Conservation (phyloP, 1,140 invertebrate species). For the Palaemon carinicauda region DNA sequence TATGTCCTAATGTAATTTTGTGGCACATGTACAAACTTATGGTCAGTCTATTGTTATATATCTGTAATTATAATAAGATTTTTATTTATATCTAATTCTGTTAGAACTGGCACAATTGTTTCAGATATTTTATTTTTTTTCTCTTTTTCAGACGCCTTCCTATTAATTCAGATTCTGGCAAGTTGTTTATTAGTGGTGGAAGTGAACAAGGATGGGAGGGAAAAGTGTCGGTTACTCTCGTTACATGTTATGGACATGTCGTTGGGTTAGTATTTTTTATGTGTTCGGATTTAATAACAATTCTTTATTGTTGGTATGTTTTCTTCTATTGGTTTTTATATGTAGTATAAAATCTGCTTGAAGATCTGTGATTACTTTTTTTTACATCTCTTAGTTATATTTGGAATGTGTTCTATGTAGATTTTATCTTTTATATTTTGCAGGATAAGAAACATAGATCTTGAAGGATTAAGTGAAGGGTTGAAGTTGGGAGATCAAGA, state of each 20-base stretch:
- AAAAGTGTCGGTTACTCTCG: not conserved
- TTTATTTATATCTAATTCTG: no score
- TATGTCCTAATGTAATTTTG: no score
- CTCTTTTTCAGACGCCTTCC: constrained; percentile 19
- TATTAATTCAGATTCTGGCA: not conserved
- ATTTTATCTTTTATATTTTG: not conserved
- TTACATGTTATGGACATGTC: constrained; percentile 31
- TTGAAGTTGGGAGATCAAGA: not conserved
- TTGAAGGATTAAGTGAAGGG: constrained; percentile 6
- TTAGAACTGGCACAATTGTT: no score
- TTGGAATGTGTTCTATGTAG: not conserved
- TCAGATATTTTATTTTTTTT: not conserved
- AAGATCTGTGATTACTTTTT: not conserved
- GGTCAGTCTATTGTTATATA: no score
- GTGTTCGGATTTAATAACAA: no score
- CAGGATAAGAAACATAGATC: constrained; percentile 22
- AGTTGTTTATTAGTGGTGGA: constrained; percentile 23
- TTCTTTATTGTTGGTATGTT: no score
- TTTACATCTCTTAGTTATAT: not conserved
- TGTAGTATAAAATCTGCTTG: no score
- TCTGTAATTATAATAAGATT: no score
- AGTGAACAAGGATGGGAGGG: constrained; percentile 18
- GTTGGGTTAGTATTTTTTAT: not conserved
- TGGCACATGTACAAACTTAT: no score
- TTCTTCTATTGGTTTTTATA: no score